phyloP scores from a whole-genome alignment of 2,113 vertebrate genomes.

The Trematocara zebra region DNA sequence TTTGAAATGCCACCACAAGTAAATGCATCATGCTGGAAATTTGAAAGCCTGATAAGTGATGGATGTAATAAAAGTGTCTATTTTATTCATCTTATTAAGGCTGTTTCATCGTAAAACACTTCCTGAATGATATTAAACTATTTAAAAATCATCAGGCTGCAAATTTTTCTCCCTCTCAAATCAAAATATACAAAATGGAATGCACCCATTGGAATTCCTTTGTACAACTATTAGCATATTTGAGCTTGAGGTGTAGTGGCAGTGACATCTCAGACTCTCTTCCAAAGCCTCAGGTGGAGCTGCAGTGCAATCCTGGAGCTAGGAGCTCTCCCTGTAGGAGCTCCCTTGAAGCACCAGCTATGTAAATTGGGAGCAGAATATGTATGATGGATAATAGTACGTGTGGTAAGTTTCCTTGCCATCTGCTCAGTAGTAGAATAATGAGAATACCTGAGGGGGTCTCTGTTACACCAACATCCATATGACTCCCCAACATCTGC shows the following conservation, averaged over 20 bases:
- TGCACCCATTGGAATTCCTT: constrained; percentile 22
- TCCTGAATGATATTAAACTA: constrained; percentile 2
- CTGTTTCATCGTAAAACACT: neutral
- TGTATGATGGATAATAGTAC: constrained; percentile 69
- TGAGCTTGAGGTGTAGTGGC: constrained; percentile 56
- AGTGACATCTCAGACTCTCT: constrained; percentile 59
- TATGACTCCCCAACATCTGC: constrained; percentile 67
- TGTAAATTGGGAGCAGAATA: constrained; percentile 67
- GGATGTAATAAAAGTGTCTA: neutral
- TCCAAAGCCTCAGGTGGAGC: constrained; percentile 56
- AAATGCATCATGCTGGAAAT: neutral
- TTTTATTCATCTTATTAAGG: neutral
- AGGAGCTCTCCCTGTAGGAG: constrained; percentile 39
- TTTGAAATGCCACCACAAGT: neutral
- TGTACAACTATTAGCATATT: constrained; percentile 53
- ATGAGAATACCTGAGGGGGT: constrained; percentile 73
- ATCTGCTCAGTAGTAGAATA: constrained; percentile 69
- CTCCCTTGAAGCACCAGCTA: constrained; percentile 33
- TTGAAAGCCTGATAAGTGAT: neutral
- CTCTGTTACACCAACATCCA: constrained; percentile 62
- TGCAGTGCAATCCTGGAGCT: constrained; percentile 23
- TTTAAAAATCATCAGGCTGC: constrained; percentile 27
- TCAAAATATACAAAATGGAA: constrained; percentile 30
- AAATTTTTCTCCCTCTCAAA: neutral
- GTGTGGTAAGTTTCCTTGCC: constrained; percentile 59